A percentile compares a stretch with the other conserved stretches of the same genome.
These are phyloP conservation scores for Mystacides longicornis DNA, from an alignment of 2,888 invertebrate species.

Conservation along the genomic window DNA sequence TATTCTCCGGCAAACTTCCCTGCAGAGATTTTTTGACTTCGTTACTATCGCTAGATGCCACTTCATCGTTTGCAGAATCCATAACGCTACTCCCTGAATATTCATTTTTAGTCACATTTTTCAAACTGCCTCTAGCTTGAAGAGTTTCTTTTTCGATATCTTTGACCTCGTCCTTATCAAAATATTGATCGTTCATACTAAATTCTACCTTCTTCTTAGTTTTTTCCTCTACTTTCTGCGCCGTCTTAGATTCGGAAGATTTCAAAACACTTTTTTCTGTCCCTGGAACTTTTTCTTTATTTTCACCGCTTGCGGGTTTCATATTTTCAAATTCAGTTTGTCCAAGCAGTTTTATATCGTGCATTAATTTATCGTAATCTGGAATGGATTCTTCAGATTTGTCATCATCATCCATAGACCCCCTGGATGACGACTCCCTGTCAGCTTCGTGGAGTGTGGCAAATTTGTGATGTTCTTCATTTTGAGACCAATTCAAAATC, in stretches of 20 bases:
- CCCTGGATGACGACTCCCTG: conserved; percentile 28
- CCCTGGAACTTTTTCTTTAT: background rate
- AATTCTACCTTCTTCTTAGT: conserved; percentile 12
- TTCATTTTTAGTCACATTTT: conserved; percentile 4
- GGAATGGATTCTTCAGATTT: conserved; percentile 3
- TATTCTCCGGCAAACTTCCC: conserved; percentile 36
- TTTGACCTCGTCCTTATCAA: conserved; percentile 5
- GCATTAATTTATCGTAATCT: conserved; percentile 9
- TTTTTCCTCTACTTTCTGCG: conserved; percentile 9
- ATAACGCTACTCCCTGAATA: background rate
- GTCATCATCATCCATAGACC: background rate
- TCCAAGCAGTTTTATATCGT: conserved; percentile 1
- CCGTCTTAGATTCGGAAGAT: background rate
- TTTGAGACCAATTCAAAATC: conserved; percentile 32
- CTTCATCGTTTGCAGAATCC: background rate
- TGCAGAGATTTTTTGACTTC: conserved; percentile 8
- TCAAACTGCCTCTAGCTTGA: background rate
- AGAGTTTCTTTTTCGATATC: conserved; percentile 5
- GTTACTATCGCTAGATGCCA: background rate
- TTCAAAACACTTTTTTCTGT: conserved; percentile 3
- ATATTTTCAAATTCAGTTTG: conserved; percentile 6
- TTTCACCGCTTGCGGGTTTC: background rate
- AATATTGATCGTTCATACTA: conserved; percentile 11
- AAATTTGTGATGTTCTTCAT: conserved; percentile 34
- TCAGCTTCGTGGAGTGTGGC: conserved; percentile 42